Percentiles rank a stretch among this genome's conserved stretches.
phyloP scores from a whole-genome alignment of 2,113 vertebrate genomes.

The Grantiella picta region DNA sequence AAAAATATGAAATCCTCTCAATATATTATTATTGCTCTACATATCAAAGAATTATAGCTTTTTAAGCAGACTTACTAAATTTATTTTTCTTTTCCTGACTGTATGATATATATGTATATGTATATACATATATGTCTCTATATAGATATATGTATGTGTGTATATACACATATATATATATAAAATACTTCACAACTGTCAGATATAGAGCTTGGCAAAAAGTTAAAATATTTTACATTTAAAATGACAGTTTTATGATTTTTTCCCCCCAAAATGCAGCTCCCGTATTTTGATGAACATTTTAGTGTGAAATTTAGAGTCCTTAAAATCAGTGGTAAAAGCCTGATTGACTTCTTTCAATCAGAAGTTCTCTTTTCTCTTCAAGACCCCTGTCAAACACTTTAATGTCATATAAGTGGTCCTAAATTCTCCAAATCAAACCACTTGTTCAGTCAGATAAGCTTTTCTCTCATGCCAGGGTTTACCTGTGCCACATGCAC shows the following conservation, averaged over 20 bases:
- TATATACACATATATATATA: background rate
- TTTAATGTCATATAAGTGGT: background rate
- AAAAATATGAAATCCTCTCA: background rate
- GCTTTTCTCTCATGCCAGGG: background rate
- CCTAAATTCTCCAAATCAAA: background rate
- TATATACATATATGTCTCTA: background rate
- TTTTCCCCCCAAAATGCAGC: background rate
- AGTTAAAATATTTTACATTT: constrained; percentile 14
- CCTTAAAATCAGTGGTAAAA: background rate
- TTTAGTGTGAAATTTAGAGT: background rate
- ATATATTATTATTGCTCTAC: background rate
- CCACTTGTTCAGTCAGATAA: background rate
- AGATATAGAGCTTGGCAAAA: background rate
- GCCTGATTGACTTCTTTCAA: background rate
- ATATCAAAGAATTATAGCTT: background rate
- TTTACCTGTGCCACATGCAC: background rate
- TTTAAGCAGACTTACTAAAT: constrained; percentile 3
- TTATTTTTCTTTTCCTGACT: background rate
- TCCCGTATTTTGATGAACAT: background rate
- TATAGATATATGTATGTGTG: too few species aligned
- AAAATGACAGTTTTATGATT: background rate
- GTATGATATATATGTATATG: background rate
- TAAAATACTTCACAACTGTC: background rate
- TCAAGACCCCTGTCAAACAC: background rate
- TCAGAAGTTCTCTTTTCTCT: background rate